Base-by-base conservation (phyloP, 2,113 vertebrate genomes). In the Brienomyrus brachyistius region DNA sequence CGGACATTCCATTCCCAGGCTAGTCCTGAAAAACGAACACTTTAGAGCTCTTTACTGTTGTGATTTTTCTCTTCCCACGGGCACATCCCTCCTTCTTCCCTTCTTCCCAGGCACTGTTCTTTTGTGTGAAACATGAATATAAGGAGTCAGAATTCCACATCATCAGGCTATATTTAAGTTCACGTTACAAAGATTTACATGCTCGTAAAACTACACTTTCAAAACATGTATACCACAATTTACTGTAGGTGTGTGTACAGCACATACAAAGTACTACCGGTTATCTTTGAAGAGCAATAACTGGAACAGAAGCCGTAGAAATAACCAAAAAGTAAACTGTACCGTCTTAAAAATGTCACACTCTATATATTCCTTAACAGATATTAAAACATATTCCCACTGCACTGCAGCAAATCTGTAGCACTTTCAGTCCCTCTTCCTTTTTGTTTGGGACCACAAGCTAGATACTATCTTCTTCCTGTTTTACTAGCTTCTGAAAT, bases 1-100 rank as follows among this genome's bases (percentile, higher is more conserved):
- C 6, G 47, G 83, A 87, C 89, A 90, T 92, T 90, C 90, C 6
- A 89, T 89, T 91, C 89, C 89, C 56, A 90, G 86, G 51, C 5
- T 70, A 90, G 89, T 88, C 87, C 87, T 88, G 88, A 82, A 90
- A 90, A 50, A 56, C 91, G 70, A 90, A 90, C 56, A 56, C 91
- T 90, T 89, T 89, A 88, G 31, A 82, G 84, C 43, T 50, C 62
- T 91, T 89, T 62, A 77, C 56, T 84, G 23, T 47, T n/a, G 88
- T 88, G 80, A 91, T 89, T 90, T 56, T 77, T 45, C 90, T 89
- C 83, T n/a, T 27, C 1, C 51, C 51, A 51, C 27, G 11, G 40
- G 74, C 21, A n/a, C 10, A 11, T 27, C 43, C 23, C 45, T 31
- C 88, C n/a, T 3, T 52, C 70, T 47, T 48, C 17, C 15, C 43